Conservation (phyloP, 2,797 vertebrate species). For the Diglossa cyanea region DNA sequence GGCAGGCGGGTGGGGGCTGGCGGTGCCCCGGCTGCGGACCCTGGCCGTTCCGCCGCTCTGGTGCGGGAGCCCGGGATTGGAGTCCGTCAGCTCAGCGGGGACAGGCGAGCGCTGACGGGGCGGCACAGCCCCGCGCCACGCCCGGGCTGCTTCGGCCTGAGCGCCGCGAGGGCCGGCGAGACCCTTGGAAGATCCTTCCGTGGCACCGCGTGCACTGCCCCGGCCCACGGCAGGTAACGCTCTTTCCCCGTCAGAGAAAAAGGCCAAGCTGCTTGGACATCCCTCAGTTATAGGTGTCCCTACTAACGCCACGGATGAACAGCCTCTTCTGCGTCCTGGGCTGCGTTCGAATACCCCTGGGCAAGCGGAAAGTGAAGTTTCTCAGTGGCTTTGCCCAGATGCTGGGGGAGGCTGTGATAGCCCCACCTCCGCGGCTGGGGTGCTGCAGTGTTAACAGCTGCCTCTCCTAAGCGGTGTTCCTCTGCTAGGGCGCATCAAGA, state of each 20-base stretch:
- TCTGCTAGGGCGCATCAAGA: too few relatives aligned
- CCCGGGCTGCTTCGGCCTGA: not conserved
- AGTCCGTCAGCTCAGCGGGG: not conserved
- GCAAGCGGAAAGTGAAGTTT: not conserved
- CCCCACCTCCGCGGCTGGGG: not conserved
- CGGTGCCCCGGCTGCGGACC: too few relatives aligned
- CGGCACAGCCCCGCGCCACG: not conserved
- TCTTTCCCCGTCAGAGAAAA: not conserved
- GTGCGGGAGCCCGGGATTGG: not conserved
- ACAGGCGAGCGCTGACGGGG: not conserved
- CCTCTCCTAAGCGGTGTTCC: accelerated
- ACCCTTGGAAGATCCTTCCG: too few relatives aligned
- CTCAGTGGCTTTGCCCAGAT: not conserved
- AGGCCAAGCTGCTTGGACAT: too few relatives aligned
- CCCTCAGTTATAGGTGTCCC: accelerated
- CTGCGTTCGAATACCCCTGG: accelerated
- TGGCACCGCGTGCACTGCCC: not conserved
- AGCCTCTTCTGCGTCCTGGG: not conserved
- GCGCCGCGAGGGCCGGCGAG: too few relatives aligned
- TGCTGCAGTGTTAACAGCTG: accelerated
- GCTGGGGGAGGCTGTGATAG: not conserved
- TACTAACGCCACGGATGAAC: not conserved
- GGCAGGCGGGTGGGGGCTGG: not conserved
- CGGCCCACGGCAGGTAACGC: not conserved
- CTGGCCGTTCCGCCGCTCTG: accelerated